Percentiles rank a stretch among this genome's conserved stretches.
Evolutionary conservation across 2,797 vertebrate species (phyloP).

Genomic region (Myotis pilosus): DNA sequence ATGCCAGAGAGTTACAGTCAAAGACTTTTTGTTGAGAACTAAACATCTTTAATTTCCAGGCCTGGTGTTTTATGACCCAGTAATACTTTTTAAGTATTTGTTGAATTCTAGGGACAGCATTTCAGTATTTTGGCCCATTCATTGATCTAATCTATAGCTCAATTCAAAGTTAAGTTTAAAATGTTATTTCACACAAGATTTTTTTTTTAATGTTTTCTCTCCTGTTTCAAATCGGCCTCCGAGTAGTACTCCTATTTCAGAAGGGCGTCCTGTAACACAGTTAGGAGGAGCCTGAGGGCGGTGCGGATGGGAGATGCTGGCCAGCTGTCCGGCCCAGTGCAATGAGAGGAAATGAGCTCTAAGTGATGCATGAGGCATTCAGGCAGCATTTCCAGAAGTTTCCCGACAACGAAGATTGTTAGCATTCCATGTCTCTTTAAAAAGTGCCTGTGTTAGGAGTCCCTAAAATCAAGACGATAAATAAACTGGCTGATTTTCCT

Average conservation of each 20-base stretch:
- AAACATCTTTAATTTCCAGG: slow-evolving; percentile 77
- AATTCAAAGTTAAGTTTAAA: slow-evolving; percentile 68
- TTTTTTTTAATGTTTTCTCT: slow-evolving; percentile 36
- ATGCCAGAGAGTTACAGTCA: slow-evolving; percentile 72
- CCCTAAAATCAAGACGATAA: not conserved
- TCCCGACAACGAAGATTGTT: slow-evolving; percentile 40
- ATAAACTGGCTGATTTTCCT: slow-evolving; percentile 4
- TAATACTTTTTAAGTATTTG: slow-evolving; percentile 65
- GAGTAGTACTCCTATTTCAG: not conserved
- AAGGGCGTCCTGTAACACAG: not conserved
- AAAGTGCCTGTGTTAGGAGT: not conserved
- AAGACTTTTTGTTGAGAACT: slow-evolving; percentile 76
- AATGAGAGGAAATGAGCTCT: slow-evolving; percentile 59
- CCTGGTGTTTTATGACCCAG: slow-evolving; percentile 72
- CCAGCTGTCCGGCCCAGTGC: slow-evolving; percentile 66
- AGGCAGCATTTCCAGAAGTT: slow-evolving; percentile 36
- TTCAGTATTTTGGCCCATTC: slow-evolving; percentile 54
- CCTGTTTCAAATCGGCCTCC: slow-evolving; percentile 8
- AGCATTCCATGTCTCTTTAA: slow-evolving; percentile 40
- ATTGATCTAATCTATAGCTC: slow-evolving; percentile 54
- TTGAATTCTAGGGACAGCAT: slow-evolving; percentile 55
- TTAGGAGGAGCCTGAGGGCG: not conserved
- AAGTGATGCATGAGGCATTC: slow-evolving; percentile 38
- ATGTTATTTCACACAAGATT: not conserved
- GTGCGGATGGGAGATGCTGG: not conserved